These are phyloP conservation scores for Lytechinus variegatus DNA, from an alignment of 35 echinoderm and acorn worm genomes.

Conservation along the genomic window DNA sequence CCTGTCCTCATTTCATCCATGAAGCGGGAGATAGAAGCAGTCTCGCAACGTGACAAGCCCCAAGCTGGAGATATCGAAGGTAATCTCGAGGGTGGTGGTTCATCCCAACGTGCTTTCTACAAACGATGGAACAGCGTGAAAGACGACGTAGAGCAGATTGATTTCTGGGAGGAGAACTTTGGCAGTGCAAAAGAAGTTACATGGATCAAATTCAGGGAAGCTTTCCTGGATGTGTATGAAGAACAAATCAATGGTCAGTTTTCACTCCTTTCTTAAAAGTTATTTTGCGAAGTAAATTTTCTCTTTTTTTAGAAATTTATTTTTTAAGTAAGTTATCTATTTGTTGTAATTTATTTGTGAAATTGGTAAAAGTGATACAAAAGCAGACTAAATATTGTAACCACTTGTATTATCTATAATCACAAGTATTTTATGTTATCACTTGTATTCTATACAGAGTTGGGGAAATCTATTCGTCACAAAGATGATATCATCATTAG, in stretches of 20 bases:
- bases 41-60: neutral
- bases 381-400: too few species aligned
- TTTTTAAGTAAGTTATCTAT: too few species aligned
- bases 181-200: slow-evolving; percentile 57
- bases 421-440: too few species aligned
- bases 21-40: neutral
- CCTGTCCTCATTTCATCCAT: slow-evolving; percentile 47
- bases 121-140: slow-evolving; percentile 41
- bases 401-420: too few species aligned
- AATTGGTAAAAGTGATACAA: too few species aligned
- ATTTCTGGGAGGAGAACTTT: slow-evolving; percentile 91
- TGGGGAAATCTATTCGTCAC: too few species aligned
- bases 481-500: too few species aligned
- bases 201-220: slow-evolving; percentile 76
- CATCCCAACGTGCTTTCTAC: slow-evolving; percentile 26
- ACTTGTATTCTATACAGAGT: too few species aligned
- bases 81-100: neutral
- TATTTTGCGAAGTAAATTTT: too few species aligned
- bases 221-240: slow-evolving; percentile 72
- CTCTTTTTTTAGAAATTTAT: too few species aligned
- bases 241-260: slow-evolving; percentile 51
- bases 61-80: neutral
- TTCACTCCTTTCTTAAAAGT: neutral
- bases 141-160: slow-evolving; percentile 31
- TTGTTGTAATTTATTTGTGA: too few species aligned